phyloP scores from a whole-genome alignment of 2,888 invertebrate genomes.

The Andrena marginata region DNA sequence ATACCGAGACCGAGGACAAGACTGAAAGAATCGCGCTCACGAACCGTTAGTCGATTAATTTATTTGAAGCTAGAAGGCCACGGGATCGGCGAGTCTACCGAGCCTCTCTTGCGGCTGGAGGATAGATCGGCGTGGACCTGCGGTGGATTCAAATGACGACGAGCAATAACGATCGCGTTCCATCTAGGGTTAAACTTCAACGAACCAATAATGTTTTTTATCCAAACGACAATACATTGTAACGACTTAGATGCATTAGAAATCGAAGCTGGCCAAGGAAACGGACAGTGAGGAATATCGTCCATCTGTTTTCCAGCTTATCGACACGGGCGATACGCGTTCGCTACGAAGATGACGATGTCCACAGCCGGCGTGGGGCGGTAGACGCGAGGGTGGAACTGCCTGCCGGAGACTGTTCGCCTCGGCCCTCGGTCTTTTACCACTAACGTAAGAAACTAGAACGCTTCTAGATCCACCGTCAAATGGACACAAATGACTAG shows the following conservation, averaged over 20 bases:
- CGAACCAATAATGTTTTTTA: conserved; percentile 58
- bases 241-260: conserved; percentile 6
- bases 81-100: conserved; percentile 8
- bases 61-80: conserved; percentile 41
- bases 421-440: not conserved
- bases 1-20: conserved; percentile 47
- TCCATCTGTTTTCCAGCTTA: not conserved
- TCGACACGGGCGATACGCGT: not conserved
- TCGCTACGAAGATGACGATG: conserved; percentile 10
- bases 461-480: conserved; percentile 39
- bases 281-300: not conserved
- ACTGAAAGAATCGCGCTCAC: conserved; percentile 52
- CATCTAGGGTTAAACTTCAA: conserved; percentile 28
- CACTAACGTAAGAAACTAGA: conserved; percentile 10
- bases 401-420: not conserved
- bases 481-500: conserved; percentile 78
- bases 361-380: not conserved
- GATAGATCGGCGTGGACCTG: not conserved
- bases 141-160: not conserved
- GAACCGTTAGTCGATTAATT: conserved; percentile 55
- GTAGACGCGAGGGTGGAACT: not conserved
- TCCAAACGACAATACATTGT: conserved; percentile 53
- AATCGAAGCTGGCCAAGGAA: not conserved
- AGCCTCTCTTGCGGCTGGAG: conserved; percentile 16
- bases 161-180: conserved; percentile 30